Percentiles rank a stretch among this genome's conserved stretches.
phyloP scores from a whole-genome alignment of 2,113 vertebrate species.

The Megatriorchis doriae region DNA sequence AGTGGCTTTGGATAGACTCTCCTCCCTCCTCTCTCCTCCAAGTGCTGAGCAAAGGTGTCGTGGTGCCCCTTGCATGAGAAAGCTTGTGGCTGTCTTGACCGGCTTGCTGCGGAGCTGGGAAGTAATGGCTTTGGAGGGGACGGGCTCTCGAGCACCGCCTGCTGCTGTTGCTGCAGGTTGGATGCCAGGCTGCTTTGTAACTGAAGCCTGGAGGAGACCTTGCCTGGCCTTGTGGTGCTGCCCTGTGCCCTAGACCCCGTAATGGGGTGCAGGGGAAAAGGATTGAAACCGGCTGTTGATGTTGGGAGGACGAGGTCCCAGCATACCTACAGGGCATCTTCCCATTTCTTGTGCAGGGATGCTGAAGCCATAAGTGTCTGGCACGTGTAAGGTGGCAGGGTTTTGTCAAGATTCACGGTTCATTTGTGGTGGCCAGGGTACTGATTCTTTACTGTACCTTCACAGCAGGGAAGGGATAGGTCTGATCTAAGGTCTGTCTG shows the following conservation, averaged over 20 bases:
- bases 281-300: not conserved
- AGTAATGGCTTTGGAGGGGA: not conserved
- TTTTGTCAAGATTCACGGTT: not conserved
- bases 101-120: not conserved
- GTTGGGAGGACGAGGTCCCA: not conserved
- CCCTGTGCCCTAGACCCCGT: not conserved
- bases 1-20: not conserved
- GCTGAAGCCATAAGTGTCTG: not conserved
- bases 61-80: not conserved
- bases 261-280: not conserved
- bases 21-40: not conserved
- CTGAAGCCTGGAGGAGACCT: not conserved
- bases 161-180: not conserved
- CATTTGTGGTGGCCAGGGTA: not conserved
- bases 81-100: not conserved
- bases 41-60: not conserved
- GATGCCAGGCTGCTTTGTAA: not conserved
- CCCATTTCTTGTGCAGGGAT: not conserved
- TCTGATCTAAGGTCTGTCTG: not conserved
- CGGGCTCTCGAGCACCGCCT: accelerated
- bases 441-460: not conserved
- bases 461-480: not conserved
- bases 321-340: not conserved
- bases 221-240: not conserved
- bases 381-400: accelerated